Evolutionary conservation across 2,797 vertebrate species (phyloP).

Genomic region (Falco cherrug): DNA sequence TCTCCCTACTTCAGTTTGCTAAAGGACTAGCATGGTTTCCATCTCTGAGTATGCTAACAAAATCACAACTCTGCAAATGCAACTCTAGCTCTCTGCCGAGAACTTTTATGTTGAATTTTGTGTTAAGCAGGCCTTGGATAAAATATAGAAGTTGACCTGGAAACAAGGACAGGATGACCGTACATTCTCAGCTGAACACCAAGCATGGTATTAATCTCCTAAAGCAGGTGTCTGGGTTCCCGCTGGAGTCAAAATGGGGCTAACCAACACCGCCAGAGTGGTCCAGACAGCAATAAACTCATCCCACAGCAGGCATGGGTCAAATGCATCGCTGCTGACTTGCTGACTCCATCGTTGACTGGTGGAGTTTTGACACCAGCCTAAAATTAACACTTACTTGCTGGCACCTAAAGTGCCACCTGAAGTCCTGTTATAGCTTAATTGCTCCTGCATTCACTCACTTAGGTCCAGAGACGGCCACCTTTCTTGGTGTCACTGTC

Average conservation of each 20-base stretch:
- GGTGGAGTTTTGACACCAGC: neutral
- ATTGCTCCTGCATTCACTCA: neutral
- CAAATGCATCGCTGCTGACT: neutral
- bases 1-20: neutral
- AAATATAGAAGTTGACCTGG: neutral
- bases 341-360: neutral
- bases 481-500: neutral
- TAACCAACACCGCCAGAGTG: neutral
- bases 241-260: neutral
- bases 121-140: neutral
- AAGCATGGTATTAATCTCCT: neutral
- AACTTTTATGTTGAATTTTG: neutral
- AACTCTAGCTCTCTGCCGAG: neutral
- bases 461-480: neutral
- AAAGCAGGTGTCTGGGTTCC: neutral
- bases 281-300: neutral
- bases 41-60: rapidly evolving
- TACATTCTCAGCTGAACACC: neutral
- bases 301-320: neutral
- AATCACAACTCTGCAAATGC: neutral
- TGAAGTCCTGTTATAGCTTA: neutral
- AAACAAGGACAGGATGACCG: neutral
- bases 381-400: neutral
- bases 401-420: neutral
- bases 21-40: rapidly evolving